Base-by-base conservation (phyloP, 2,888 invertebrate species). In the Gymnocheta viridis region DNA sequence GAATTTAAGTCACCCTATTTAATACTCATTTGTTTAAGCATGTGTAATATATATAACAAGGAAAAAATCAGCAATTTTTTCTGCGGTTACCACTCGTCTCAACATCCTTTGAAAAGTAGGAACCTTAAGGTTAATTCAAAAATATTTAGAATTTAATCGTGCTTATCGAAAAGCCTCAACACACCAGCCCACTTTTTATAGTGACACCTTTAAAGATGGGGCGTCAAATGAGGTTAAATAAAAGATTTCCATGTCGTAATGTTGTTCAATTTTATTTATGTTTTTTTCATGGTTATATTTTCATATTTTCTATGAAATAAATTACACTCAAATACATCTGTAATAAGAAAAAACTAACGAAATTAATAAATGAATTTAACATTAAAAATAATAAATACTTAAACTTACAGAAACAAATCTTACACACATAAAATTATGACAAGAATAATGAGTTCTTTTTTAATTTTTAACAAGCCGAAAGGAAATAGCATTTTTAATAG, bases 151-250 rank as follows among this genome's bases (percentile, higher is more conserved):
- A 5, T 32, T 32, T 7, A 38, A 22, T 22, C 24, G 0, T 6
- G 27, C 27, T 27, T 14, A 7, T 17, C 5, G 29, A 5, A 27
- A 19, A 10, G 0, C 0, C n/a, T 9, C n/a, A n/a, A 4, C 10
- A n/a, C 14, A 12, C 27, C 17, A 64, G 5, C 12, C 9, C 1
- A n/a, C 0, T 41, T 78, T 7, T 0, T 29, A 32, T 78, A 79
- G 35, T 7, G 54, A 17, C 12, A 19, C 54, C 35, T 17, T 64
- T 72, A 47, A 79, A 64, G 64, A 79, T 79, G 74, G 84, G 81
- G 77, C 84, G 81, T 77, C 72, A 77, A 83, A 84, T 81, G 77
- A 84, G 84, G 80, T 81, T 84, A 84, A 84, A 80, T 80, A 77
- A 67, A 73, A 77, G 72, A 81, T 77, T 81, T 79, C 54, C 81